Base-by-base conservation (phyloP, 2,888 invertebrate genomes). In the Molorchus minor region DNA sequence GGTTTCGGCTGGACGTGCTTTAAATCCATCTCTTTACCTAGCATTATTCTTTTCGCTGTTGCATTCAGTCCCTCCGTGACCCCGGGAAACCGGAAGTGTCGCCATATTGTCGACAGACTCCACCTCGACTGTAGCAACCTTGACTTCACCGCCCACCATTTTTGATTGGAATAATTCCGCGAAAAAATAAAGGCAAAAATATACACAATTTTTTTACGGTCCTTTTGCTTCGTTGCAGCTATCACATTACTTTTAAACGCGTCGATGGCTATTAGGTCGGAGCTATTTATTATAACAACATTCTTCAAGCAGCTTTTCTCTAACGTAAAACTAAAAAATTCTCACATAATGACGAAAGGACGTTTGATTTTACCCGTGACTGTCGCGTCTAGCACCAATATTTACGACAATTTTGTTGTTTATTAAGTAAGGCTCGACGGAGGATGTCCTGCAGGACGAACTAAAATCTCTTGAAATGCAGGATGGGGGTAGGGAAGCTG, bases 51-150 rank as follows among this genome's bases (percentile, higher is more conserved):
- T 92, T 81, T 92, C 92, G 33, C 45, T 56, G 56, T 90, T 90
- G 75, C 86, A 85, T 77, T 89, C 90, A 73, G 87, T 88, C 69
- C 88, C 87, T 65, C 83, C 73, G 85, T 87, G 77, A 40, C 89
- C 88, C 77, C 91, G 87, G 64, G 91, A 91, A 60, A 93, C 93
- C 71, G 93, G 93, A 81, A 93, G 85, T 38, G 93, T 93, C 80
- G 93, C 93, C 89, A 93, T 93, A 79, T 93, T 93, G 86, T 93
- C 92, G 72, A 91, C 89, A 69, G 91, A 86, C 82, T 93, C 93
- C 76, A 92, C 86, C 82, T 93, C 93, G 74, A 94, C 94, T 60
- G 93, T 93, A 72, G 93, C 90, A 81, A 93, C 92, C 85, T 93
- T 93, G 82, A 93, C 90, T 83, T 93, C 92, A 78, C 85, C 85